Conservation (phyloP, 2,797 vertebrate species). For the Enteromius argenteus region DNA sequence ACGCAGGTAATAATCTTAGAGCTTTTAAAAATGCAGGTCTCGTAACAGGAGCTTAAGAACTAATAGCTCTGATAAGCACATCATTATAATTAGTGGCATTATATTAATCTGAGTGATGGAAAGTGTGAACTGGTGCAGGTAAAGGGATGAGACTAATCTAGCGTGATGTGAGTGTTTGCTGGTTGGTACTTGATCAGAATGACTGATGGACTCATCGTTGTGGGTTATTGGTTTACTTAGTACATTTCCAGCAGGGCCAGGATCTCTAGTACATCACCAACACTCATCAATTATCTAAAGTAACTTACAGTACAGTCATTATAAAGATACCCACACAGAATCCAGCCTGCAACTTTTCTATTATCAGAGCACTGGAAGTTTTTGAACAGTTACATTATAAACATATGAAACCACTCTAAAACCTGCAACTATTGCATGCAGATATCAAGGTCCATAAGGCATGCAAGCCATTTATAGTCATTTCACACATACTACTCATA, state of each 20-base stretch:
- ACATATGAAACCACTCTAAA: not conserved
- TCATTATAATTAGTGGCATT: slow-evolving; percentile 36
- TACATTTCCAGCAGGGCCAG: slow-evolving; percentile 11
- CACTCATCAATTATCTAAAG: not conserved
- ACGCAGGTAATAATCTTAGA: not conserved
- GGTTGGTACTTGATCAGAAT: slow-evolving; percentile 11
- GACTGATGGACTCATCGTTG: slow-evolving; percentile 41
- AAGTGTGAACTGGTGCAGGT: slow-evolving; percentile 47
- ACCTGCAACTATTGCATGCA: not conserved
- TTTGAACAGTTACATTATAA: not conserved
- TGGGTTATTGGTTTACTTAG: not conserved
- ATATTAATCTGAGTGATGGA: slow-evolving; percentile 51
- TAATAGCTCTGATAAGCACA: slow-evolving; percentile 56
- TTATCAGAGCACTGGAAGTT: not conserved
- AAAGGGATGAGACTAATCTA: slow-evolving; percentile 58
- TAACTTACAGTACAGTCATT: not conserved
- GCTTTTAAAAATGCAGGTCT: slow-evolving; percentile 24
- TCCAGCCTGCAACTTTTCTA: not conserved
- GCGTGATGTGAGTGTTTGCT: slow-evolving; percentile 23
- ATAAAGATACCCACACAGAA: not conserved
- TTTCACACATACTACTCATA: not conserved
- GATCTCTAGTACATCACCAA: not conserved
- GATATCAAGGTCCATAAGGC: not conserved
- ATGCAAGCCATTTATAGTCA: slow-evolving; percentile 29
- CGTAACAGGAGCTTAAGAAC: slow-evolving; percentile 21